Conservation (phyloP, 2,888 invertebrate species). For the Didymodactylos carnosus region DNA sequence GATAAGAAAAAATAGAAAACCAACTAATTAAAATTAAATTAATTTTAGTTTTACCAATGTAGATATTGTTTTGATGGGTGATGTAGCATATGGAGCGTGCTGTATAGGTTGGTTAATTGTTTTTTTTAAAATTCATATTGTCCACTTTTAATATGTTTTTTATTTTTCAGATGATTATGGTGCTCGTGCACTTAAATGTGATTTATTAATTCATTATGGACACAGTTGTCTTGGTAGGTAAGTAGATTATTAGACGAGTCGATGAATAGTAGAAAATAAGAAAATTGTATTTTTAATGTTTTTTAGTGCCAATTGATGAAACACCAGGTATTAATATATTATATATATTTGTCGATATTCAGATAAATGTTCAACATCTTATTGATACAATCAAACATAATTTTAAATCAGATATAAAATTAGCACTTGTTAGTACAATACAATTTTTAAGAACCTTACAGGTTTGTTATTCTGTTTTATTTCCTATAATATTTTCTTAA, state of each 20-base stretch:
- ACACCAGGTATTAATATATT: slow-evolving; percentile 59
- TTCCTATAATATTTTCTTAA: neutral
- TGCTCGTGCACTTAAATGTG: slow-evolving; percentile 66
- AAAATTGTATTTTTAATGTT: too few species aligned
- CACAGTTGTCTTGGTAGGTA: slow-evolving; percentile 59
- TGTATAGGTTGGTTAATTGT: too few species aligned
- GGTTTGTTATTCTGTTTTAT: slow-evolving; percentile 32
- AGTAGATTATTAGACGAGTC: slow-evolving; percentile 4
- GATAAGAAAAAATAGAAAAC: too few species aligned
- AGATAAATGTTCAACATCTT: slow-evolving; percentile 78
- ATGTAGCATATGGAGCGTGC: slow-evolving; percentile 96
- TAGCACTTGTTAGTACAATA: slow-evolving; percentile 83
- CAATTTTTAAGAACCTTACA: slow-evolving; percentile 88
- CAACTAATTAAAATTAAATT: neutral
- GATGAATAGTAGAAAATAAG: too few species aligned
- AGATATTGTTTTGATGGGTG: slow-evolving; percentile 87
- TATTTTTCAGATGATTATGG: slow-evolving; percentile 95
- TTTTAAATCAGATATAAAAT: slow-evolving; percentile 32
- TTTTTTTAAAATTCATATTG: too few species aligned
- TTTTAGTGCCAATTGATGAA: slow-evolving; percentile 60
- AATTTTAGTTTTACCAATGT: slow-evolving; percentile 51
- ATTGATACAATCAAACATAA: slow-evolving; percentile 58
- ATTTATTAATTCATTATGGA: slow-evolving; percentile 82
- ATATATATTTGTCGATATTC: slow-evolving; percentile 93
- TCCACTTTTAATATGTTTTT: too few species aligned